Base-by-base conservation (phyloP, 2,888 invertebrate genomes). In the Boloria selene region DNA sequence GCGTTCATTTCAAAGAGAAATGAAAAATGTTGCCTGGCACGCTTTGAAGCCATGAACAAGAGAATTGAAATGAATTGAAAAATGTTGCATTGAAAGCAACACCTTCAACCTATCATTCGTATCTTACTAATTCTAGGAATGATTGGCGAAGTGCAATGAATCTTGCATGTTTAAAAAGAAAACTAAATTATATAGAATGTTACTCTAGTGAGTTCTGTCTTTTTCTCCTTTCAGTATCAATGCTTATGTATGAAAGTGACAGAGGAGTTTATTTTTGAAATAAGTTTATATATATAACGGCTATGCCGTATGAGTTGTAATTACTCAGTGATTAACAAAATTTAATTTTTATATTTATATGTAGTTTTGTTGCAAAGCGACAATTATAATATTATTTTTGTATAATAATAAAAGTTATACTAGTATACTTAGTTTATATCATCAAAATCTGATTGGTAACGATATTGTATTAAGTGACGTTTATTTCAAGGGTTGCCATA, bases 401-500 rank as follows among this genome's bases (percentile, higher is more conserved):
- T 50, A 38, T 63, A 44, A 44, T 38, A 42, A 14, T 13, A 55
- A 55, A 51, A 52, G 22, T n/a, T n/a, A n/a, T 26, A 51, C 56
- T 52, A 44, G 51, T 67, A 38, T 18, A 53, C 16, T 54, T 65
- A 59, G 38, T 45, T 54, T 49, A 53, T 31, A 14, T 62, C 16
- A 42, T 56, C 18, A 10, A 52, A 38, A 16, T 47, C 47, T 59
- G 44, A 52, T 64, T 59, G 52, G 16, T 59, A 53, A 47, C 22
- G 16, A 59, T 62, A 59, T 52, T 61, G 56, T 65, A 56, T 50
- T 53, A 42, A 42, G 59, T 56, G 47, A 26, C 49, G 31, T 44
- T 18, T 50, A 63, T 47, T 55, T 66, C 73, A 71, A 80, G 79
- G 74, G 82, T 83, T 85, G 90, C 87, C 87, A 88, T 90, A 83